Evolutionary conservation across 1,140 invertebrate species (phyloP).

Genomic region (Dendroctonus valens): DNA sequence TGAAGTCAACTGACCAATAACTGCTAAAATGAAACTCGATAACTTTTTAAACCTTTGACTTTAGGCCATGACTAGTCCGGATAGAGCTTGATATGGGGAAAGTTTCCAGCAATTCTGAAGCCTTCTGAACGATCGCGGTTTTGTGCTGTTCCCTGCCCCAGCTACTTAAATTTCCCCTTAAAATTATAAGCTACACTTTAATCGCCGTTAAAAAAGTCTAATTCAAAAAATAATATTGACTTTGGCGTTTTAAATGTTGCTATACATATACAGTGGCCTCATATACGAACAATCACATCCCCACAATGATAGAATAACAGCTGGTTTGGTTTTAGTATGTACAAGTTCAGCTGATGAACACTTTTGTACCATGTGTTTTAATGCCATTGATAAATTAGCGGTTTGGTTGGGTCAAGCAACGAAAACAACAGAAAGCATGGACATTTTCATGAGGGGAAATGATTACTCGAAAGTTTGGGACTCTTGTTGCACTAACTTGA

Average conservation of each 20-base stretch:
- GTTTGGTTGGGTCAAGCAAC: background rate
- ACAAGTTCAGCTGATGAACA: too few relatives aligned
- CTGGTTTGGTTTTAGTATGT: background rate
- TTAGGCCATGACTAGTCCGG: background rate
- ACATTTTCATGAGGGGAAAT: constrained; percentile 3
- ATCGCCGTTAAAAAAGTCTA: constrained; percentile 4
- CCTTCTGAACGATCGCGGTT: constrained; percentile 6
- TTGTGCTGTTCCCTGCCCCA: constrained; percentile 36
- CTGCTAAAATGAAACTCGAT: background rate
- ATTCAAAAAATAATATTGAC: constrained; percentile 14
- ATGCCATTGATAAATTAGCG: background rate
- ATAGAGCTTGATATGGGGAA: background rate
- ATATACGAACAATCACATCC: constrained; percentile 4
- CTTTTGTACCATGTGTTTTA: background rate
- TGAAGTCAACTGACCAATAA: background rate
- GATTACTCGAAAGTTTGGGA: constrained; percentile 84
- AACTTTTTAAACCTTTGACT: background rate
- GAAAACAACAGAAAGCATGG: constrained; percentile 2
- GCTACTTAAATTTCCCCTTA: constrained; percentile 31
- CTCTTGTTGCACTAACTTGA: constrained; percentile 86
- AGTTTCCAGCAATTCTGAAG: background rate
- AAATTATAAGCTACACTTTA: constrained; percentile 24
- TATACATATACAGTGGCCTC: background rate
- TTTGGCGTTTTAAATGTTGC: background rate
- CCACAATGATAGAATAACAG: background rate